Evolutionary conservation across 2,797 vertebrate species (phyloP), one percentile per base, ranked within the genome.

Genomic region (Sebastes hopkinsi): DNA sequence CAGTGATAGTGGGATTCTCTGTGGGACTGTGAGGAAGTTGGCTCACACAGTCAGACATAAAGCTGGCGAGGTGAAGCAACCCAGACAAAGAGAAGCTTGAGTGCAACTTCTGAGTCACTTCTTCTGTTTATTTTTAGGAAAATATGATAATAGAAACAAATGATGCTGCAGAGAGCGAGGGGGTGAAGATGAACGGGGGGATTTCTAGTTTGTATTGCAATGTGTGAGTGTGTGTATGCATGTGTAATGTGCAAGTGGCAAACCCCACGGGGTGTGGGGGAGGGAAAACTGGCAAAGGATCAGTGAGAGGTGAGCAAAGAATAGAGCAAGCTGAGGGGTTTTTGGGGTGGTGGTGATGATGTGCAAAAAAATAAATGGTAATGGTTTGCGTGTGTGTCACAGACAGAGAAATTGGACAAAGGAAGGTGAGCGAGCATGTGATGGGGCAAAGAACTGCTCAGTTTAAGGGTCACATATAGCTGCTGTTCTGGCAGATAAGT

Each of bases 231-330:
- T 76, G 74, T 74, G 70, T 79, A 10, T 87, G 88, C 61, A 86
- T 82, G 77, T 85, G 80, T 84, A 83, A 91, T 92, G 75, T 86
- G 84, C 72, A 86, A 85, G 78, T 85, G 82, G 70, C 62, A 84
- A 89, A 81, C 59, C 91, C 80, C 81, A 42, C n/a, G 72, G 74
- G 77, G 78, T 58, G 83, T 85, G 93, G 91, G 93, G 92, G 90
- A 92, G 88, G 93, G 86, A 83, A 46, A 29, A 11, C 59, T 81
- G 83, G 83, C 81, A 72, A 80, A 77, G 81, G 86, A 90, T 91
- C 84, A 88, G 77, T 11, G 62, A 88, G 88, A 91, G 88, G 89
- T 89, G 86, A 92, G 79, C 27, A 55, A 70, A 84, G 79, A 86
- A 75, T 59, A 72, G 70, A 52, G 75, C 1, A 3, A 75, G 78